phyloP scores from a whole-genome alignment of 30 jellyfish, hydroid and myxozoan genomes.

The Cassiopea andromeda region DNA sequence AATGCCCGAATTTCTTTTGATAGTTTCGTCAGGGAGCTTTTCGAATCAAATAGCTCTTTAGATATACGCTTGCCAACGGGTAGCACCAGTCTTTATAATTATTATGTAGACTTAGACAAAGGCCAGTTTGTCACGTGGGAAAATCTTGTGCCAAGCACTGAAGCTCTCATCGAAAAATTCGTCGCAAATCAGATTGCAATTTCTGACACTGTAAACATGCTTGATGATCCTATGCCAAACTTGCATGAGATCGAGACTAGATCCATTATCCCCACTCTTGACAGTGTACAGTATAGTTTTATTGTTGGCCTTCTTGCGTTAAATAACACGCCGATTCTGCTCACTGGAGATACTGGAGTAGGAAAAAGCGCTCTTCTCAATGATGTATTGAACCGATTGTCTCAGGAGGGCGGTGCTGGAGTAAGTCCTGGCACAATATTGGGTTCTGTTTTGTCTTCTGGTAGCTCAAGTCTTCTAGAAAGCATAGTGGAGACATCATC shows the following conservation, averaged over 20 bases:
- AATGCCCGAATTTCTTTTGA: slow-evolving; percentile 74
- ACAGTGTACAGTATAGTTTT: slow-evolving; percentile 71
- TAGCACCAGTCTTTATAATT: slow-evolving; percentile 60
- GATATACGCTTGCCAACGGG: slow-evolving; percentile 83
- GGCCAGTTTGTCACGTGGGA: slow-evolving; percentile 85
- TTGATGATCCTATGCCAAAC: slow-evolving; percentile 74
- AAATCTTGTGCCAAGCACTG: slow-evolving; percentile 76
- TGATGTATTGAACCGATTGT: slow-evolving; percentile 64
- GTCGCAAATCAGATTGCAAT: slow-evolving; percentile 80
- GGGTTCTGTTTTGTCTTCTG: slow-evolving; percentile 75
- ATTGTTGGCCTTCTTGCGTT: slow-evolving; percentile 55
- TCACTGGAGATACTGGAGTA: slow-evolving; percentile 81
- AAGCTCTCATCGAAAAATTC: slow-evolving; percentile 65
- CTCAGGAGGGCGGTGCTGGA: slow-evolving; percentile 87
- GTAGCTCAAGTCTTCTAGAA: slow-evolving; percentile 65
- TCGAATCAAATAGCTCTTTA: slow-evolving; percentile 60
- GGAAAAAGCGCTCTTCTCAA: slow-evolving; percentile 76
- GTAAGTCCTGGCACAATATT: slow-evolving; percentile 72
- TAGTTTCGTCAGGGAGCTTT: slow-evolving; percentile 67
- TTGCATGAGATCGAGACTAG: slow-evolving; percentile 34
- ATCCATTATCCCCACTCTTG: slow-evolving; percentile 76
- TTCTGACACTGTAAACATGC: slow-evolving; percentile 44
- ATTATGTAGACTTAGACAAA: slow-evolving; percentile 87
- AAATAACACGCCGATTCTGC: slow-evolving; percentile 66
- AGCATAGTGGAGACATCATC: slow-evolving; percentile 54